Conservation (phyloP, 2,888 invertebrate genomes). For the Scaptodrosophila latifasciaeformis region DNA sequence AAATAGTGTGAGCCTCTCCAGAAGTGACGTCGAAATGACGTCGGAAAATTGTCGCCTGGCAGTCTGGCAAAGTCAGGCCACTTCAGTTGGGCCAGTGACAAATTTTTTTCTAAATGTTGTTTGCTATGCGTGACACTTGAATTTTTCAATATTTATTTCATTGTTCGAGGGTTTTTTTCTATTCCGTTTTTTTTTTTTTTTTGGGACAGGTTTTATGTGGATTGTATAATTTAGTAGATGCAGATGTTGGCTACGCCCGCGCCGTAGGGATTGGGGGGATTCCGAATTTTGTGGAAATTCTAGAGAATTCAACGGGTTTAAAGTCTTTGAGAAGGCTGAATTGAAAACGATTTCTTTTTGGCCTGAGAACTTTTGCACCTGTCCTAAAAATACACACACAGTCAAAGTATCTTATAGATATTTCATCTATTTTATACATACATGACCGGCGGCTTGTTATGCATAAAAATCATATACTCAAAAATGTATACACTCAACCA, state of each 20-base stretch:
- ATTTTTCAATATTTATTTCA: no score
- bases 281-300: conserved; percentile 65
- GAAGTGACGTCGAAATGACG: no score
- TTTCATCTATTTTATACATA: no score
- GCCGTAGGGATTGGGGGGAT: conserved; percentile 40
- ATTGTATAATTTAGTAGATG: conserved; percentile 56
- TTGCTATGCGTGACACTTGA: conserved; percentile 57
- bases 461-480: conserved; percentile 48
- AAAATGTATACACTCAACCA: conserved; percentile 7
- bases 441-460: conserved; percentile 37
- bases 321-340: neutral
- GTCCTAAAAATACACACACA: conserved; percentile 16
- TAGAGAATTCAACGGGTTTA: conserved; percentile 35
- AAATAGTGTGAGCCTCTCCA: conserved; percentile 41
- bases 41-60: conserved; percentile 55
- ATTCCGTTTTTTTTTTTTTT: no score
- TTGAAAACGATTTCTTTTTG: conserved; percentile 2
- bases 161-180: no score
- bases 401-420: neutral
- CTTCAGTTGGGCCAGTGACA: conserved; percentile 53
- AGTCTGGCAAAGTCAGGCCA: conserved; percentile 47
- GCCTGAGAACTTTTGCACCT: conserved; percentile 56
- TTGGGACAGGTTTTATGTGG: conserved; percentile 53
- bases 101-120: conserved; percentile 48
- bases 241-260: conserved; percentile 42